Evolutionary conservation across 2,888 invertebrate genomes (phyloP).

Genomic region (Cataglyphis albicans): DNA sequence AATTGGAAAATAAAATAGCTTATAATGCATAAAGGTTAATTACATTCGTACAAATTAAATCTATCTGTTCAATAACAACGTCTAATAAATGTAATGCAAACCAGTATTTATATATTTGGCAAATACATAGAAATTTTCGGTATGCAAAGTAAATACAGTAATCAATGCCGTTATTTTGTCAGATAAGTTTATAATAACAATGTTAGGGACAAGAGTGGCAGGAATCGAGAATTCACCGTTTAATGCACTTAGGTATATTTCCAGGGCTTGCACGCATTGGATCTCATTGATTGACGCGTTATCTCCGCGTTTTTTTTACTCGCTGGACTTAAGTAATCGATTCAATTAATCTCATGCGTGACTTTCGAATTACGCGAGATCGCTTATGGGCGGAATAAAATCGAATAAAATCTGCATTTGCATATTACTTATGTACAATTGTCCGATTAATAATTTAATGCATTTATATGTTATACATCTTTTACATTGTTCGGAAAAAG

Average conservation of each 20-base stretch:
- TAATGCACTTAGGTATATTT: conserved; percentile 24
- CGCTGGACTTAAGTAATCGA: conserved; percentile 32
- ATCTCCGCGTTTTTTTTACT: conserved; percentile 41
- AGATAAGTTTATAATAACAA: conserved; percentile 29
- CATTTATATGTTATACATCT: not conserved
- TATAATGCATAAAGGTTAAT: not conserved
- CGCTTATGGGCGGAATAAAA: conserved; percentile 20
- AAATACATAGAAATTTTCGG: not conserved
- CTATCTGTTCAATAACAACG: not conserved
- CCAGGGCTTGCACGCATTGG: conserved; percentile 17
- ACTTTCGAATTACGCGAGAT: conserved; percentile 40
- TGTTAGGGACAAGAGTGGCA: not conserved
- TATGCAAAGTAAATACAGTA: conserved; percentile 12
- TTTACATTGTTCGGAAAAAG: not conserved
- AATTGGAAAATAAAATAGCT: not conserved
- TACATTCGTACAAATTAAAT: not conserved
- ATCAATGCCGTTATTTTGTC: conserved; percentile 24
- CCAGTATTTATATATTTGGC: not conserved
- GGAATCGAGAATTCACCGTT: conserved; percentile 32
- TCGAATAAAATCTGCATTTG: conserved; percentile 4
- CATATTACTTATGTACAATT: conserved; percentile 5
- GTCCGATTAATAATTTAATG: conserved; percentile 17
- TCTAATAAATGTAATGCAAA: not conserved
- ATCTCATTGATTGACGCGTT: conserved; percentile 34
- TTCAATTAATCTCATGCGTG: conserved; percentile 39